Percentiles rank a stretch among this genome's conserved stretches.
Conservation (phyloP, 2,113 vertebrate genomes). For the Zapus hudsonius region DNA sequence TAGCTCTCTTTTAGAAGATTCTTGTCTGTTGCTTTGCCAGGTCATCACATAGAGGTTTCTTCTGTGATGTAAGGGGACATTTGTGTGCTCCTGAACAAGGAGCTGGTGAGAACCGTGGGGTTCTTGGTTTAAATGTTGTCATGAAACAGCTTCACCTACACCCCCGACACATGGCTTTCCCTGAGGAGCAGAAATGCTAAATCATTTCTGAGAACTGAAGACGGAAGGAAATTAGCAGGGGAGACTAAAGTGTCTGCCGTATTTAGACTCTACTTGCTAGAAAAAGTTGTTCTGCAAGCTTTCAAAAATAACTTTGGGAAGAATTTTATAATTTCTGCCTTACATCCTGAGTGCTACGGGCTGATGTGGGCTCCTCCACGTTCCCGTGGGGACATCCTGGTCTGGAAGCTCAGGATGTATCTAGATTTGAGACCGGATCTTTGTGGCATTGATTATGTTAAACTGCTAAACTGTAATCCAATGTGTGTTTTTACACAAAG, state of each 20-base stretch:
- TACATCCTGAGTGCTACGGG: background rate
- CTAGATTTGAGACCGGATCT: background rate
- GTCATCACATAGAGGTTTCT: fast-evolving
- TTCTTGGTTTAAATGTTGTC: background rate
- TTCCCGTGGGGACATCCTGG: background rate
- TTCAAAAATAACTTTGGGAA: background rate
- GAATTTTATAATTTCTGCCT: background rate
- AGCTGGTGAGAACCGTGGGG: background rate
- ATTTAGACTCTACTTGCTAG: background rate
- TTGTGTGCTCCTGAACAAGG: background rate
- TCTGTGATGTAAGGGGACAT: background rate
- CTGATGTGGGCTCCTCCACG: too few species aligned
- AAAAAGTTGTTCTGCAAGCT: background rate
- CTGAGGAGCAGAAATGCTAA: background rate
- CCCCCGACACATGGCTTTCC: background rate
- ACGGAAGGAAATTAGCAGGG: too few species aligned
- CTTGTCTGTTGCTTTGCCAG: background rate
- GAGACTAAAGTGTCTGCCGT: background rate
- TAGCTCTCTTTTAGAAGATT: background rate
- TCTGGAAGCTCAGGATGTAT: background rate
- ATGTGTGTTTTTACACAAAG: too few species aligned
- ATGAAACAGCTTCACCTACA: fast-evolving
- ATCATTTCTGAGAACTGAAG: background rate
- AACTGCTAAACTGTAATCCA: background rate
- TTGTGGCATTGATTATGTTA: background rate